Evolutionary conservation across 2,888 invertebrate genomes (phyloP).

Genomic region (Caenorhabditis imperialis): DNA sequence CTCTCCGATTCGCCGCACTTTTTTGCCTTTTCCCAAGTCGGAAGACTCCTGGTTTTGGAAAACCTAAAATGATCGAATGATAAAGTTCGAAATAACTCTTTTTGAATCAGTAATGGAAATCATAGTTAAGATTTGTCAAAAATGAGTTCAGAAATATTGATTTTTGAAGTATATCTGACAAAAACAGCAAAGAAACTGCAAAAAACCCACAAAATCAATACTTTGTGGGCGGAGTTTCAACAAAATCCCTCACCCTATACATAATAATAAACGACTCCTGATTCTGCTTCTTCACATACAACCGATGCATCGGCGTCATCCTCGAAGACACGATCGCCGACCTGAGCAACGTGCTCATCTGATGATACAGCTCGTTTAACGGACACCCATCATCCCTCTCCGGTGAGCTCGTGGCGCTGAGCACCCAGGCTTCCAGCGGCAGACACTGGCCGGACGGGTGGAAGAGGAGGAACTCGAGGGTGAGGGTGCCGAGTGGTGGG

Average conservation of each 20-base stretch:
- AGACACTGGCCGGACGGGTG: constrained; percentile 68
- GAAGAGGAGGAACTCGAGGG: constrained; percentile 70
- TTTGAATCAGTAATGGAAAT: no score
- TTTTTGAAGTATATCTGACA: no score
- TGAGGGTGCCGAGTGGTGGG: constrained; percentile 57
- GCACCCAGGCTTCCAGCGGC: constrained; percentile 71
- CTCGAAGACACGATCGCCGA: constrained; percentile 91
- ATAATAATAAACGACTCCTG: constrained; percentile 91
- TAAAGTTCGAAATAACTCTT: neutral
- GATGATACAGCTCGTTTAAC: constrained; percentile 84
- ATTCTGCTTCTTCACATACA: constrained; percentile 87
- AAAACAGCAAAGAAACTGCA: no score
- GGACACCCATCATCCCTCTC: constrained; percentile 54
- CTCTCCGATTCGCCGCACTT: constrained; percentile 88
- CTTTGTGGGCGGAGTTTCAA: no score
- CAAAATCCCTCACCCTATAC: constrained; percentile 81
- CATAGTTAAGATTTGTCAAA: no score
- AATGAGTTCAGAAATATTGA: no score
- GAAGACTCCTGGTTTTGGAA: constrained; percentile 81
- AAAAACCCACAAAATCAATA: no score
- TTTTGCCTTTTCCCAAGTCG: constrained; percentile 85
- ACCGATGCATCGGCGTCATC: constrained; percentile 92
- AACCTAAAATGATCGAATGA: constrained; percentile 78
- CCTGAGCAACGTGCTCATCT: constrained; percentile 92
- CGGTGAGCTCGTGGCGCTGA: constrained; percentile 3